phyloP scores from a whole-genome alignment of 2,797 vertebrate species.

The Sebastes paucispinis region DNA sequence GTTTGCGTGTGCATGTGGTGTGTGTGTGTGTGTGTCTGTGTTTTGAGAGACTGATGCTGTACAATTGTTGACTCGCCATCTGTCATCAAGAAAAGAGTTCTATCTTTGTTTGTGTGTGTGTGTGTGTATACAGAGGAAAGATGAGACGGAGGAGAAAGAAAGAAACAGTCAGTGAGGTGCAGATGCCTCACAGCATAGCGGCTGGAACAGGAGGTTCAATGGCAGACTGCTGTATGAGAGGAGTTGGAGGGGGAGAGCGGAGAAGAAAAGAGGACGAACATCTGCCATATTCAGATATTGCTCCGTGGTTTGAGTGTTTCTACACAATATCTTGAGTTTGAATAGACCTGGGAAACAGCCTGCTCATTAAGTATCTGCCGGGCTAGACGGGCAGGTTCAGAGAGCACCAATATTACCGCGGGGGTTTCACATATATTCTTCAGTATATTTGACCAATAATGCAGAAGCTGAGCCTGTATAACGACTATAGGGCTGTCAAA shows the following conservation, averaged over 20 bases:
- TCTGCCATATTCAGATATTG: conserved; percentile 75
- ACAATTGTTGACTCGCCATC: conserved; percentile 98
- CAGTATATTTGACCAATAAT: conserved; percentile 9
- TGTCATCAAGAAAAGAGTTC: conserved; percentile 88
- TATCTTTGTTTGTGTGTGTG: conserved; percentile 30
- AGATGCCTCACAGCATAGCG: conserved; percentile 70
- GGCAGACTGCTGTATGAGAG: conserved; percentile 89
- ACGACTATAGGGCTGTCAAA: too few species aligned
- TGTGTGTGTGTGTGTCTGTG: conserved; percentile 31
- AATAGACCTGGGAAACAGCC: conserved; percentile 51
- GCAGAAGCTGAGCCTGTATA: neutral
- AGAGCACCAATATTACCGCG: neutral
- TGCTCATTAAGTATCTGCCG: conserved; percentile 40
- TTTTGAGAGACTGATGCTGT: conserved; percentile 82
- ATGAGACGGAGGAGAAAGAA: conserved; percentile 65
- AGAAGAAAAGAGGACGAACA: conserved; percentile 64
- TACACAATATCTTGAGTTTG: conserved; percentile 55
- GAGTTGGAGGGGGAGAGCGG: conserved; percentile 54
- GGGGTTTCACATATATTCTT: conserved; percentile 12
- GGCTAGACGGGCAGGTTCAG: conserved; percentile 12
- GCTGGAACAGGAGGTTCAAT: conserved; percentile 73
- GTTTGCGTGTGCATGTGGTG: conserved; percentile 30
- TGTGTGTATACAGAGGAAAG: conserved; percentile 58
- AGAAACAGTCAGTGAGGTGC: conserved; percentile 81
- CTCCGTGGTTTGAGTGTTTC: conserved; percentile 64